A percentile compares a stretch with the other conserved stretches of the same genome.
Evolutionary conservation across 2,888 invertebrate species (phyloP).

Genomic region (Scaptomyza polygonia): DNA sequence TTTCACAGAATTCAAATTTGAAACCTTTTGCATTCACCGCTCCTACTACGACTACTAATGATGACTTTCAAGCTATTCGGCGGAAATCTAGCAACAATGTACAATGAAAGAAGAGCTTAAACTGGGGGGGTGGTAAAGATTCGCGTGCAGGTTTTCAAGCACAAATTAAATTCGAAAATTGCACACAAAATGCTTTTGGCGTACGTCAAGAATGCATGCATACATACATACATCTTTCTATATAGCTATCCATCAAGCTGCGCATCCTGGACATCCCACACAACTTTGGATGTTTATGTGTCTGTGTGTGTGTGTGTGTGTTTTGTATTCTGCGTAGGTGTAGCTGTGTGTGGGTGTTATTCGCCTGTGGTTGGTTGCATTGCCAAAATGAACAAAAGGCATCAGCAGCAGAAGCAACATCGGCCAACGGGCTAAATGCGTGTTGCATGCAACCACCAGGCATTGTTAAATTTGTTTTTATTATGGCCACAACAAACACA

Average conservation of each 20-base stretch:
- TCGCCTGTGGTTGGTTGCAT: background rate
- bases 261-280: background rate
- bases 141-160: background rate
- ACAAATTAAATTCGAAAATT: slow-evolving; percentile 2
- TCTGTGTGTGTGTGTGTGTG: background rate
- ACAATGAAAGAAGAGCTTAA: background rate
- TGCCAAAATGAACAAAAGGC: background rate
- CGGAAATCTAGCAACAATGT: background rate
- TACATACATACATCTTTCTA: background rate
- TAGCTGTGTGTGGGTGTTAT: background rate
- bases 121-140: background rate
- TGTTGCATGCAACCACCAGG: slow-evolving; percentile 1
- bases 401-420: background rate
- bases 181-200: slow-evolving; percentile 1
- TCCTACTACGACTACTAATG: no score
- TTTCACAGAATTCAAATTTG: background rate
- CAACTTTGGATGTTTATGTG: background rate
- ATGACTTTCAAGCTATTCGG: background rate
- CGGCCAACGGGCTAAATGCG: background rate
- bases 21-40: background rate
- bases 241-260: background rate
- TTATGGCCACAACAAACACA: background rate
- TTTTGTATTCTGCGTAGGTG: background rate
- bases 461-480: background rate
- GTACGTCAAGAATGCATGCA: background rate